Base-by-base conservation (phyloP, 2,888 invertebrate genomes). In the Dexiosoma caninum region DNA sequence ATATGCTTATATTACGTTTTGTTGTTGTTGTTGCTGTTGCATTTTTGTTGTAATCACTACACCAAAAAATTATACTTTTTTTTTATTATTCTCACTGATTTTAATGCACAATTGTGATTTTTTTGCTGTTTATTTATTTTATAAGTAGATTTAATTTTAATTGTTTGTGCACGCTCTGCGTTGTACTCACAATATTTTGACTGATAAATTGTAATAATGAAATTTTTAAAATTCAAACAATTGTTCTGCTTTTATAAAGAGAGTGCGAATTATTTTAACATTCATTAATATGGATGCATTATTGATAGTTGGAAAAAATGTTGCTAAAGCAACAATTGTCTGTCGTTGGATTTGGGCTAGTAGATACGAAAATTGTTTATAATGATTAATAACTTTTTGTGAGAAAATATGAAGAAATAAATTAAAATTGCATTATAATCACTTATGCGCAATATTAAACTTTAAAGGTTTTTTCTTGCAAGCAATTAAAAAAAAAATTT, bases 31-130 rank as follows among this genome's bases (percentile, higher is more conserved):
- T 72, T 79, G 72, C 32, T 51, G 49, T 37, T 76, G 69, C 70
- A 62, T 59, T 59, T 69, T 77, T 64, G 49, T 64, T 81, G 82
- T 82, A 84, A 81, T 82, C 83, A 81, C 75, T 70, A 76, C 55
- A 81, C 69, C 69, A 67, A 77, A 70, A 72, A 70, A 75, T 69
- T 72, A 53, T 12, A 69, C 71, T 66, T 64, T 72, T 66, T 78
- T 66, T 69, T 72, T 66, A 67, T 62, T 59, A 74, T 66, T 67
- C 44, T 44, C 66, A 16, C 59, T 35, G 77, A 55, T 64, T 80
- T 80, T 72, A 76, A 62, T 76, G 72, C 35, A 49, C 44, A 72
- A 64, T 62, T 53, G 32, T 57, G n/a, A 30, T 78, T 32, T 62
- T 55, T 23, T 35, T n/a, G n/a, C n/a, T n/a, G 5, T 70, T 57